Percentiles rank a stretch among this genome's conserved stretches.
phyloP scores from a whole-genome alignment of 35 echinoderm and acorn worm species.

The Patiria miniata region DNA sequence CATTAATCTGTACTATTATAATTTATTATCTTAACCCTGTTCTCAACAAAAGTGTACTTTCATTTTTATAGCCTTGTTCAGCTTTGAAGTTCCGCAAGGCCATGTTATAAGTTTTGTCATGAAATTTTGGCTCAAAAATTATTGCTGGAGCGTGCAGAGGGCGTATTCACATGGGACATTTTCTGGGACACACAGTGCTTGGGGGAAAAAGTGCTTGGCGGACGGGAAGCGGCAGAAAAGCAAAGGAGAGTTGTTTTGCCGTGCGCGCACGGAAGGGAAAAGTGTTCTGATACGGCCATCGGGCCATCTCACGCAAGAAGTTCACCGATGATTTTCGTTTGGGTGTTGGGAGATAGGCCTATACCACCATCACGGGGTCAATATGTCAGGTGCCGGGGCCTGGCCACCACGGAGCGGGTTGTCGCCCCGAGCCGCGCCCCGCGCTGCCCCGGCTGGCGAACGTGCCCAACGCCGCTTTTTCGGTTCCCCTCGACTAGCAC shows the following conservation, averaged over 20 bases:
- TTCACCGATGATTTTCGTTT: not conserved
- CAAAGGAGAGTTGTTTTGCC: not conserved
- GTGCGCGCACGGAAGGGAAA: too few relatives aligned
- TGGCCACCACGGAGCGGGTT: constrained; percentile 18
- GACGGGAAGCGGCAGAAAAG: not conserved
- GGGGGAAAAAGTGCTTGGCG: not conserved
- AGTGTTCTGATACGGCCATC: not conserved
- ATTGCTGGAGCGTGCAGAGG: too few relatives aligned
- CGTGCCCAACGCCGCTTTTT: constrained; percentile 18
- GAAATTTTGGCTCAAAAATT: not conserved
- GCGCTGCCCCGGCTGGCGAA: constrained; percentile 41
- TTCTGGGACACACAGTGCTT: not conserved
- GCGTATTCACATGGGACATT: not conserved
- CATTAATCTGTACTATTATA: too few relatives aligned
- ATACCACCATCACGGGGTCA: constrained; percentile 27
- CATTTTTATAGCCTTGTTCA: constrained; percentile 4
- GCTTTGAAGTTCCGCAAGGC: not conserved
- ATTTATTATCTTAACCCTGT: too few relatives aligned
- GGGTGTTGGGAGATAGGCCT: not conserved
- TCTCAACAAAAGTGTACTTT: not conserved
- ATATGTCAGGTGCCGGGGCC: not conserved
- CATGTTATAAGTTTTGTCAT: constrained; percentile 1
- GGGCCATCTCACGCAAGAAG: not conserved
- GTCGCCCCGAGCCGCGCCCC: constrained; percentile 33
- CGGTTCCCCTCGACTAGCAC: constrained; percentile 10